Evolutionary conservation across 2,888 invertebrate species (phyloP).

Genomic region (Hofmannophila pseudospretella): DNA sequence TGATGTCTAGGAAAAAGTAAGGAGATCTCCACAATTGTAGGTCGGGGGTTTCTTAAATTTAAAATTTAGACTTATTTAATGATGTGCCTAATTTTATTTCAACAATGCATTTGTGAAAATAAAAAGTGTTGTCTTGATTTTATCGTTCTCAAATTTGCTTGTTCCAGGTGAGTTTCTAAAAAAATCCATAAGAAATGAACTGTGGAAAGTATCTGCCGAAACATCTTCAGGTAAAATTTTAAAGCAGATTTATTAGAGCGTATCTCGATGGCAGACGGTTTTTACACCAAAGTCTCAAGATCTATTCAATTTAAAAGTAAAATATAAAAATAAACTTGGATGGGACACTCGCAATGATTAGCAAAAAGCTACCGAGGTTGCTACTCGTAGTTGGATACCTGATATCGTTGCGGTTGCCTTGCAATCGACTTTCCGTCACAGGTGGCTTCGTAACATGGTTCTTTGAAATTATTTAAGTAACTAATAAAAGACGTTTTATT

Average conservation of each 20-base stretch:
- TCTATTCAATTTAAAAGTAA: not conserved
- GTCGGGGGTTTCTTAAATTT: too few relatives aligned
- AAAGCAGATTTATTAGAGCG: not conserved
- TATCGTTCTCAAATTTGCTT: slow-evolving; percentile 3
- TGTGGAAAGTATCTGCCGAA: not conserved
- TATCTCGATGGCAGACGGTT: slow-evolving; percentile 1
- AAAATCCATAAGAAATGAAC: not conserved
- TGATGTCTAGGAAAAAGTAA: too few relatives aligned
- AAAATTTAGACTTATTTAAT: too few relatives aligned
- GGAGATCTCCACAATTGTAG: too few relatives aligned
- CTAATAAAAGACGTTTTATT: too few relatives aligned
- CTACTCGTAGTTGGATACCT: not conserved
- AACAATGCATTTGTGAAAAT: too few relatives aligned
- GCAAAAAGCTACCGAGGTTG: slow-evolving; percentile 19
- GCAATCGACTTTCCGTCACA: not conserved
- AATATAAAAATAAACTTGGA: not conserved
- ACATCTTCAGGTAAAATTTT: not conserved
- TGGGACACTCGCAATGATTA: slow-evolving; percentile 15
- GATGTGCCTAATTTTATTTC: too few relatives aligned
- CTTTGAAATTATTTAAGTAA: not conserved
- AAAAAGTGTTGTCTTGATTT: too few relatives aligned
- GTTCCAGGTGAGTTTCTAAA: slow-evolving; percentile 15
- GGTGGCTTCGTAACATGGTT: not conserved
- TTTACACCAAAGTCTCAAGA: not conserved
- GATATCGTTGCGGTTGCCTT: slow-evolving; percentile 1